phyloP scores from a whole-genome alignment of 2,888 invertebrate genomes.

The Campoplex capitator region DNA sequence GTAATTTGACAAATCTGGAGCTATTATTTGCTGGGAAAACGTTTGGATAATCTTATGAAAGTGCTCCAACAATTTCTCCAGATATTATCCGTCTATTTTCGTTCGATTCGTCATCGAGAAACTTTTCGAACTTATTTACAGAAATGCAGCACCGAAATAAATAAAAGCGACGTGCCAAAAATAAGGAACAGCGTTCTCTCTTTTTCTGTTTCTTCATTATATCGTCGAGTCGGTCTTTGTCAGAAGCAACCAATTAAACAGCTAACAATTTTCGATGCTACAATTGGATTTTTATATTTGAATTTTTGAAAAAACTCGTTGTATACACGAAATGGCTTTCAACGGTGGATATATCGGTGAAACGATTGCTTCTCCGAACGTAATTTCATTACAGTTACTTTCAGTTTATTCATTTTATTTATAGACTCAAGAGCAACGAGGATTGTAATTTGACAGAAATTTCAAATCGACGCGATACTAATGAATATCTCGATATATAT shows the following conservation, averaged over 20 bases:
- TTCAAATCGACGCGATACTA: constrained; percentile 18
- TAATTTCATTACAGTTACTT: background rate
- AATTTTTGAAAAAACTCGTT: constrained; percentile 14
- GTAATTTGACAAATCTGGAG: constrained; percentile 46
- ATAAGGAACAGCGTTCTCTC: background rate
- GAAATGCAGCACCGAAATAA: constrained; percentile 26
- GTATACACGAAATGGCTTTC: background rate
- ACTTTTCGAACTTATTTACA: constrained; percentile 5
- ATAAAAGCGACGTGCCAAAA: background rate
- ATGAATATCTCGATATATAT: constrained; percentile 24
- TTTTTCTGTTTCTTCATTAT: too few relatives aligned
- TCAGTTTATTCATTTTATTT: background rate
- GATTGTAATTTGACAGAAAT: constrained; percentile 43
- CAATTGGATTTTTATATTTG: constrained; percentile 45
- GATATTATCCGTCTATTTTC: background rate
- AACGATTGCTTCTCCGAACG: constrained; percentile 25
- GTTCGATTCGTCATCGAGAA: constrained; percentile 23
- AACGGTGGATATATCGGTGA: background rate
- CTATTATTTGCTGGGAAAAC: constrained; percentile 8
- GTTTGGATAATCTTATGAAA: constrained; percentile 46
- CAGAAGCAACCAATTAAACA: constrained; percentile 52
- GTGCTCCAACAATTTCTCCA: background rate
- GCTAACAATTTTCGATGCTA: constrained; percentile 30
- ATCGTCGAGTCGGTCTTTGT: constrained; percentile 5
- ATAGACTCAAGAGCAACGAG: background rate